phyloP scores from a whole-genome alignment of 2,113 vertebrate genomes.

The Nothobranchius kuhntae region DNA sequence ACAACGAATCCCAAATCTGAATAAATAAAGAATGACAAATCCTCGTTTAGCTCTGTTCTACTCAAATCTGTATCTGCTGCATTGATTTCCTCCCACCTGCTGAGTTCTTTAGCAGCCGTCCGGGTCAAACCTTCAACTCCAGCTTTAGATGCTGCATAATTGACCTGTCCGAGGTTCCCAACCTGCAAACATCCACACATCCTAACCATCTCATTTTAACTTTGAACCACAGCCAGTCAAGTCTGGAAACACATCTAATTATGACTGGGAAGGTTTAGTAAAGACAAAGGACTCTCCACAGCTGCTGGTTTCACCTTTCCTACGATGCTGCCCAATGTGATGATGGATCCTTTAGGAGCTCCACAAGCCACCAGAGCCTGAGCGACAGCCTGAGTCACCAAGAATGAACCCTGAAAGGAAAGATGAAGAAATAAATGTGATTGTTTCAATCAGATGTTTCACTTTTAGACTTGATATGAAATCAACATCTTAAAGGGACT shows the following conservation, averaged over 20 bases:
- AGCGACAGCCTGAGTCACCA: slow-evolving; percentile 66
- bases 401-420: slow-evolving; percentile 81
- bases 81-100: slow-evolving; percentile 62
- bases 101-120: slow-evolving; percentile 84
- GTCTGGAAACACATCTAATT: too few species aligned
- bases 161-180: slow-evolving; percentile 87
- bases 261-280: too few species aligned
- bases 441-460: background rate
- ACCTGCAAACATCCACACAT: slow-evolving; percentile 70
- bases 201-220: too few species aligned
- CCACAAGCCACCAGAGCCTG: slow-evolving; percentile 83
- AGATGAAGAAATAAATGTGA: background rate
- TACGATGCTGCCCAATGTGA: slow-evolving; percentile 88
- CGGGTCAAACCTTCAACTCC: slow-evolving; percentile 87
- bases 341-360: slow-evolving; percentile 82
- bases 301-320: slow-evolving; percentile 79
- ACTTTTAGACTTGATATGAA: too few species aligned
- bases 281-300: too few species aligned
- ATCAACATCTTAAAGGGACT: too few species aligned
- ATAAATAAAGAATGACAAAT: background rate
- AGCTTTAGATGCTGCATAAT: slow-evolving; percentile 87
- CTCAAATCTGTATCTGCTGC: too few species aligned
- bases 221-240: too few species aligned
- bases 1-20: slow-evolving; percentile 85
- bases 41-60: slow-evolving; percentile 72